These are phyloP conservation scores for Laodelphax striatellus DNA, from an alignment of 1,140 invertebrate genomes.

Conservation along the genomic window DNA sequence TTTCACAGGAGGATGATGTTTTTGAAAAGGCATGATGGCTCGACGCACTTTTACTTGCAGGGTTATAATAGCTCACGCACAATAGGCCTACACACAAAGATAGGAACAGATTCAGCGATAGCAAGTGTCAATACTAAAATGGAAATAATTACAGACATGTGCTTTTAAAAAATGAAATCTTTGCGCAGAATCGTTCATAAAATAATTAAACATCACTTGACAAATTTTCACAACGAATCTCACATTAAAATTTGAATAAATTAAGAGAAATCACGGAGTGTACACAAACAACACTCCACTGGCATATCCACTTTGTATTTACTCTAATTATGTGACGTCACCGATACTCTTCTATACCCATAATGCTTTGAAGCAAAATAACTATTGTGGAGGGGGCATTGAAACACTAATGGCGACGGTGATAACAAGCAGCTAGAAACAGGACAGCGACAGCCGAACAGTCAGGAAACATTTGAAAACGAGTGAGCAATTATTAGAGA, in stretches of 20 bases:
- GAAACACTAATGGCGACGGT: background rate
- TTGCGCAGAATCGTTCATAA: background rate
- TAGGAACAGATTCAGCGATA: slow-evolving; percentile 26
- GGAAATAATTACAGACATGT: slow-evolving; percentile 3
- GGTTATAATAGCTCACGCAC: slow-evolving; percentile 10
- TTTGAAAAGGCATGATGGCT: slow-evolving; percentile 12
- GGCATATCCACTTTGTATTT: slow-evolving; percentile 63
- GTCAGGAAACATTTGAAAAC: no score
- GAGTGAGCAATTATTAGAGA: no score
- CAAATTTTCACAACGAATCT: background rate
- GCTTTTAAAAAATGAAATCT: background rate
- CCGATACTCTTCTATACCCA: slow-evolving; percentile 35
- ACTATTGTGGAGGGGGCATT: slow-evolving; percentile 10
- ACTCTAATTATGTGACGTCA: slow-evolving; percentile 67
- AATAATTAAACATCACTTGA: background rate
- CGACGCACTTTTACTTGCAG: slow-evolving; percentile 11
- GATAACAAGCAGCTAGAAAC: background rate
- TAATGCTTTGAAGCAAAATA: slow-evolving; percentile 25
- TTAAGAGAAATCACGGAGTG: slow-evolving; percentile 36
- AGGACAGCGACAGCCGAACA: no score
- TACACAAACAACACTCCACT: slow-evolving; percentile 45
- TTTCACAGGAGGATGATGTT: slow-evolving; percentile 2
- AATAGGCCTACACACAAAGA: slow-evolving; percentile 10
- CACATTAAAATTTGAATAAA: slow-evolving; percentile 11
- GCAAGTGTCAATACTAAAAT: slow-evolving; percentile 15